Base-by-base conservation (phyloP, 1,140 invertebrate species). In the Scaptomyza pallida region DNA sequence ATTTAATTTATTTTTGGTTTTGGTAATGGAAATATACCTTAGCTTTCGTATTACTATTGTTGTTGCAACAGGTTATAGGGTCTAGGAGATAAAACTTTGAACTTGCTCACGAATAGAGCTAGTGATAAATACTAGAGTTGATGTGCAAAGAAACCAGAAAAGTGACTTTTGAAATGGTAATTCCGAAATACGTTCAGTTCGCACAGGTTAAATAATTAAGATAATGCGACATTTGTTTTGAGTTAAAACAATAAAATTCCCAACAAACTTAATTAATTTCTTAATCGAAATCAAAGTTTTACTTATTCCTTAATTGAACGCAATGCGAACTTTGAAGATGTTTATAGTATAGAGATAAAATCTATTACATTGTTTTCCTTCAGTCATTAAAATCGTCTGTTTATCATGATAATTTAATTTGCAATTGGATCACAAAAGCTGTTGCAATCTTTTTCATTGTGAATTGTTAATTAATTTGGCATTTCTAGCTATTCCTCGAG, bases 401-500 rank as follows among this genome's bases (percentile, higher is more conserved):
- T 43, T 43, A 56, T 16, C 40, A 5, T 16, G 47, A 12, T 23
- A 12, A 41, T 61, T 47, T 26, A 37, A 26, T 70, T 40, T 23
- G 15, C n/a, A 62, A 52, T 17, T 45, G 37, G 10, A 9, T 23
- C 26, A n/a, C 23, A 6, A 30, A 30, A 16, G 40, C 33, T 55
- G 35, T 15, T 41, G 35, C 19, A 55, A 55, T n/a, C 26, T 35
- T 37, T 21, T 44, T 41, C n/a, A 23, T 23, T 16, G 17, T 21
- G 16, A 30, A 44, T 33, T 23, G 16, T 55, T 70, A 70, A 70
- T 70, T 70, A 64, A 70, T 70, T 70, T 64, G 67, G 51, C 44
- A 70, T 64, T 64, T 50, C 40, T 1, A 33, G n/a, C 21, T 17
- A 35, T 21, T 51, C 35, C 12, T 12, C 19, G 15, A 54, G 33